A percentile compares a stretch with the other conserved stretches of the same genome.
Conservation (phyloP, 2,888 invertebrate genomes). For the Phengaris alcon region DNA sequence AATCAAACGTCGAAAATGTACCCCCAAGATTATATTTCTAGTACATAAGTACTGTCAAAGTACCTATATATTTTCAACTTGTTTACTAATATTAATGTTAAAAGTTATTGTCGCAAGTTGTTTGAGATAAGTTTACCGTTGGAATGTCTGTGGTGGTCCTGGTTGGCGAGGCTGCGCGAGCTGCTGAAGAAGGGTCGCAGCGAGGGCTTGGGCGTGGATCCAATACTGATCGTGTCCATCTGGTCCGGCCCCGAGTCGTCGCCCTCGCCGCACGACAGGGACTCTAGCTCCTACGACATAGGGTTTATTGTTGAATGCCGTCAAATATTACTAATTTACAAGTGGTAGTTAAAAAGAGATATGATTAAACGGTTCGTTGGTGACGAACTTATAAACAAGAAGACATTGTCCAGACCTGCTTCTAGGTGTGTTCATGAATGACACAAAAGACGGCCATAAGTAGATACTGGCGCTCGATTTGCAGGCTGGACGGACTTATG, state of each 20-base stretch:
- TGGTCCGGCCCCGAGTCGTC: slow-evolving; percentile 95
- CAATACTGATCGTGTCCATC: slow-evolving; percentile 96
- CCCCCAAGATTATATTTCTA: neutral
- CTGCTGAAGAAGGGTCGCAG: slow-evolving; percentile 97
- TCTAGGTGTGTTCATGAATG: too few relatives aligned
- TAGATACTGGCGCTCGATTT: too few relatives aligned
- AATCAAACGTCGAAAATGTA: neutral
- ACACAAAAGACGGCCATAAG: too few relatives aligned
- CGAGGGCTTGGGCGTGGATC: slow-evolving; percentile 97
- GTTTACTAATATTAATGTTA: neutral
- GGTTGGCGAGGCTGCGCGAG: slow-evolving; percentile 86
- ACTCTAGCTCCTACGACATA: slow-evolving; percentile 89
- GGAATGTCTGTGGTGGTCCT: slow-evolving; percentile 72
- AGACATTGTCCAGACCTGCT: too few relatives aligned
- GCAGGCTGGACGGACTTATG: too few relatives aligned
- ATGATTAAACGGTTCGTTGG: too few relatives aligned
- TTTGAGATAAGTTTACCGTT: slow-evolving; percentile 52
- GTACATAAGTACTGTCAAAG: neutral
- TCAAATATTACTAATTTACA: neutral
- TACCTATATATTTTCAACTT: neutral
- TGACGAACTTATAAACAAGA: too few relatives aligned
- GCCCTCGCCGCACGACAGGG: slow-evolving; percentile 89
- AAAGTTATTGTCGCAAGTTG: neutral
- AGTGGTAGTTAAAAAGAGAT: too few relatives aligned
- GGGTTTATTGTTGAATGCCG: neutral